These are phyloP conservation scores for Antedon mediterranea DNA, from an alignment of 53 echinoderm and acorn worm species.

Conservation along the genomic window DNA sequence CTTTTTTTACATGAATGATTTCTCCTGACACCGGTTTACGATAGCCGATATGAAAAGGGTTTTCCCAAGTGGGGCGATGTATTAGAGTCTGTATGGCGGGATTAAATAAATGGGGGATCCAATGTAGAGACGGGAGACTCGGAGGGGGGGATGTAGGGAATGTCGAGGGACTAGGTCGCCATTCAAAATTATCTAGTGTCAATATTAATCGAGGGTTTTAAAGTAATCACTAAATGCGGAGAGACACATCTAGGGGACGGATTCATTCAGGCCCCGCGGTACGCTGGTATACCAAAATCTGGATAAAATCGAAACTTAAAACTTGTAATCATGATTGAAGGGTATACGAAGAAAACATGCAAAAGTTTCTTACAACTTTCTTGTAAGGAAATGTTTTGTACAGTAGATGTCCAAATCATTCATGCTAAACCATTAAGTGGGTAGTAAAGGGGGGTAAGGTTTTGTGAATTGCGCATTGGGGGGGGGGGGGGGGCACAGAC, in stretches of 20 bases:
- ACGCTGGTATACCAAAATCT: not conserved
- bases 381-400: not conserved
- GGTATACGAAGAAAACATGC: constrained; percentile 10
- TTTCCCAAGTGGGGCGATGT: not conserved
- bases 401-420: not conserved
- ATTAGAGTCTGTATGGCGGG: not conserved
- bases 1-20: not conserved
- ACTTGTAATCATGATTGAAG: not conserved
- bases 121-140: not conserved
- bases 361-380: constrained; percentile 17
- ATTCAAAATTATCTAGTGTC: not conserved
- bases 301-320: not conserved
- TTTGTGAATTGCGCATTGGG: not conserved
- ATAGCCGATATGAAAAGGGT: not conserved
- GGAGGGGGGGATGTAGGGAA: not conserved
- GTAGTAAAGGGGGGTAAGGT: not conserved
- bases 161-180: not conserved
- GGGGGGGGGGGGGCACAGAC: not conserved
- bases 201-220: not conserved
- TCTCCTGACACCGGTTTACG: not conserved
- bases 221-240: not conserved
- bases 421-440: no score
- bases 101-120: not conserved
- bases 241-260: not conserved
- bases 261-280: no score